These are phyloP conservation scores for Coleophora deauratella DNA, from an alignment of 2,888 invertebrate genomes.

Conservation along the genomic window DNA sequence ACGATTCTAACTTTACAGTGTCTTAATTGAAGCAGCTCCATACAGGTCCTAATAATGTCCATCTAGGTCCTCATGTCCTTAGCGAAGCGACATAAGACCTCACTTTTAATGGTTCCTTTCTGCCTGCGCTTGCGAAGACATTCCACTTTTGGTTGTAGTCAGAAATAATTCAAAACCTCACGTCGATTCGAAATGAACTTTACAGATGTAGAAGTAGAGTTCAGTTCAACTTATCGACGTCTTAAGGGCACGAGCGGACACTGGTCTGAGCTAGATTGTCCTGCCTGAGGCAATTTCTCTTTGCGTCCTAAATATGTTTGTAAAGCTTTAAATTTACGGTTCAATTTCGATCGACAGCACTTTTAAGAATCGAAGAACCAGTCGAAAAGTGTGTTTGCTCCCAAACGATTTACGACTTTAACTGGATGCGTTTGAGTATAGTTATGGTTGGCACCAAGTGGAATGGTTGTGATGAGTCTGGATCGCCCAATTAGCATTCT, in stretches of 20 bases:
- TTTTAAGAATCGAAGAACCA: slow-evolving; percentile 18
- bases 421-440: background rate
- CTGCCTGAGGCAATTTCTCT: slow-evolving; percentile 28
- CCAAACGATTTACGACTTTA: background rate
- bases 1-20: no score
- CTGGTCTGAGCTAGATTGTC: slow-evolving; percentile 44
- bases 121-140: slow-evolving; percentile 24
- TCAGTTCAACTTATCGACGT: slow-evolving; percentile 15
- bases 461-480: slow-evolving; percentile 32
- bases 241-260: slow-evolving; percentile 38
- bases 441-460: slow-evolving; percentile 4
- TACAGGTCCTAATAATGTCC: slow-evolving; percentile 8
- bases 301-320: slow-evolving; percentile 23
- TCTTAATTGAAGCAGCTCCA: background rate
- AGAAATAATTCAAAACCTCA: slow-evolving; percentile 21
- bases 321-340: slow-evolving; percentile 22
- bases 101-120: slow-evolving; percentile 12
- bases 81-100: slow-evolving; percentile 15
- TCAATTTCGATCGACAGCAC: slow-evolving; percentile 17
- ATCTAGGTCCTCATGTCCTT: slow-evolving; percentile 4
- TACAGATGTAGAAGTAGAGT: slow-evolving; percentile 16
- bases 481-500: slow-evolving; percentile 47
- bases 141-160: slow-evolving; percentile 39
- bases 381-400: slow-evolving; percentile 11
- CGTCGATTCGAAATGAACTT: slow-evolving; percentile 18